A percentile compares a stretch with the other conserved stretches of the same genome.
These are phyloP conservation scores for Eudorcas thomsonii DNA, from an alignment of 2,113 vertebrate species.

Conservation along the genomic window DNA sequence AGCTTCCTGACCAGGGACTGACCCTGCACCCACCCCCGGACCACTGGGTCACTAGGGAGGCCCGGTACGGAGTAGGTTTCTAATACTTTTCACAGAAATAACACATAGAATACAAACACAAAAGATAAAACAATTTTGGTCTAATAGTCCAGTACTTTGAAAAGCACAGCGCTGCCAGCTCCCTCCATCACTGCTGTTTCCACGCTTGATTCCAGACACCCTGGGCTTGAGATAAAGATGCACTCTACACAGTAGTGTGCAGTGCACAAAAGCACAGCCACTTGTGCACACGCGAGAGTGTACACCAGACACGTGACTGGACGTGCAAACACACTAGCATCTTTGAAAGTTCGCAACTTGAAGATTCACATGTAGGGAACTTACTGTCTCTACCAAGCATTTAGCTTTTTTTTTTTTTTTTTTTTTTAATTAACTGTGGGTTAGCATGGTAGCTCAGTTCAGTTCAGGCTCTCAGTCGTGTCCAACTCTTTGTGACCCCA, in stretches of 20 bases:
- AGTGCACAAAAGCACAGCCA: neutral
- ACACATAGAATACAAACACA: neutral
- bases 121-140: neutral
- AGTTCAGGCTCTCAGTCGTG: neutral
- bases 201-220: neutral
- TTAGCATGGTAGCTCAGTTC: neutral
- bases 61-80: neutral
- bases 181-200: neutral
- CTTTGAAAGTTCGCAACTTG: neutral
- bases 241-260: fast-evolving
- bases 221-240: neutral
- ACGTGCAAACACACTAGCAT: neutral
- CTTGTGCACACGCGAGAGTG: neutral
- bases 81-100: neutral
- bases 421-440: neutral
- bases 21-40: neutral
- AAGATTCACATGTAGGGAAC: neutral
- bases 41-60: neutral
- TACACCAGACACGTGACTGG: neutral
- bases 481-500: neutral
- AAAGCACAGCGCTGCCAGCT: neutral
- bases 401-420: neutral
- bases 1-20: neutral
- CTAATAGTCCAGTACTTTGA: neutral
- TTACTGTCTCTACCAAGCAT: neutral